Conservation (phyloP, 2,888 invertebrate species). For the Diploptera punctata region DNA sequence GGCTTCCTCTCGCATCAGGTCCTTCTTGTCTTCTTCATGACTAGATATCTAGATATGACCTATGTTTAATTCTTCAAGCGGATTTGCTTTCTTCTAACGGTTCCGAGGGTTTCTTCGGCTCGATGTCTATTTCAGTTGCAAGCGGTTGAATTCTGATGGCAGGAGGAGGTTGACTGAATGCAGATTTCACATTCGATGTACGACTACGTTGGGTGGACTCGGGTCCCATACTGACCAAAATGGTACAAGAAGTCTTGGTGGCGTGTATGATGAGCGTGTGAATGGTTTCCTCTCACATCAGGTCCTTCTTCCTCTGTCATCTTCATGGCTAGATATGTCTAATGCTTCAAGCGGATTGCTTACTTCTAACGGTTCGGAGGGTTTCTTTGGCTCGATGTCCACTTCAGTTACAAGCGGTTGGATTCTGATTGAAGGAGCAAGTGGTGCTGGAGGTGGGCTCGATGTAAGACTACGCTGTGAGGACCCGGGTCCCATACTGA, state of each 20-base stretch:
- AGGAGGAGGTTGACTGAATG: slow-evolving; percentile 58
- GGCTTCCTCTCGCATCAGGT: slow-evolving; percentile 91
- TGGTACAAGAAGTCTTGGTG: too few species aligned
- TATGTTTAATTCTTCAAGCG: slow-evolving; percentile 81
- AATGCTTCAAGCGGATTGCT: slow-evolving; percentile 70
- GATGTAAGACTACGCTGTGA: slow-evolving; percentile 60
- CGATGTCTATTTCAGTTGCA: neutral
- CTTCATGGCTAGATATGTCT: slow-evolving; percentile 83
- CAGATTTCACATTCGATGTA: slow-evolving; percentile 53
- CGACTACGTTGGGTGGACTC: slow-evolving; percentile 65
- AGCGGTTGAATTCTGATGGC: neutral
- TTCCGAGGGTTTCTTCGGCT: slow-evolving; percentile 24
- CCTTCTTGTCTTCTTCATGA: slow-evolving; percentile 82
- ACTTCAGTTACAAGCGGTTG: neutral
- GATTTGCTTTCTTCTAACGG: slow-evolving; percentile 46
- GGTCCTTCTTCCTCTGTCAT: slow-evolving; percentile 85
- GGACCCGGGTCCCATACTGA: too few species aligned
- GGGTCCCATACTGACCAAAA: too few species aligned
- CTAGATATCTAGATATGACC: too few species aligned
- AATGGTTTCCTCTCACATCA: slow-evolving; percentile 90
- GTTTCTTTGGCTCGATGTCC: neutral
- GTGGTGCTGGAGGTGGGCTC: slow-evolving; percentile 57
- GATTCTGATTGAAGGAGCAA: slow-evolving; percentile 49
- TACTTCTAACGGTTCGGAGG: slow-evolving; percentile 42
- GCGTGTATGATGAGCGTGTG: slow-evolving; percentile 96